A percentile compares a stretch with the other conserved stretches of the same genome.
phyloP scores from a whole-genome alignment of 2,888 invertebrate genomes.

The Parthenolecanium corni region DNA sequence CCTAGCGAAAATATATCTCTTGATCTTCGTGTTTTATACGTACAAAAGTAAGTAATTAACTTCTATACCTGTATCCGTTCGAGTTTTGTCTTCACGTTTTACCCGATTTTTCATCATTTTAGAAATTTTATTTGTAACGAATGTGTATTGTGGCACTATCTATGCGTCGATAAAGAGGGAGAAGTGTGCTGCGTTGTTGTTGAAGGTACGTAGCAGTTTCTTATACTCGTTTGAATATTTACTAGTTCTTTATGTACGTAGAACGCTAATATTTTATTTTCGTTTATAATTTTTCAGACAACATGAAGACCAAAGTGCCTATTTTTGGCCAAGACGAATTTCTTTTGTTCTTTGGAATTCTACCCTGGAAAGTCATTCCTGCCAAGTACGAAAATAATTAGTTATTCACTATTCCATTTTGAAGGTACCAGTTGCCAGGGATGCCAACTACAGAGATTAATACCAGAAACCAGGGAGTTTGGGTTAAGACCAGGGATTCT shows the following conservation, averaged over 20 bases:
- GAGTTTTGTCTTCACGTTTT: background rate
- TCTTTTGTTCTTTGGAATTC: background rate
- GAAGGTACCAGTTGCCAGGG: too few species aligned
- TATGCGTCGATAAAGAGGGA: conserved; percentile 2
- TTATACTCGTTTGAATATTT: too few species aligned
- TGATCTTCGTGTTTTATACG: background rate
- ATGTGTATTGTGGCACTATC: background rate
- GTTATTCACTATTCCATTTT: too few species aligned
- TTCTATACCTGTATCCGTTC: background rate
- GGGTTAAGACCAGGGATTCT: too few species aligned
- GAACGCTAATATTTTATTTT: too few species aligned
- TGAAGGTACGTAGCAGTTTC: background rate
- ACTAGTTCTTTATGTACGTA: too few species aligned
- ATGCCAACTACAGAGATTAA: too few species aligned
- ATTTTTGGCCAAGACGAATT: background rate
- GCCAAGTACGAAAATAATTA: background rate
- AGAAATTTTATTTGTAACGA: background rate
- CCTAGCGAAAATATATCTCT: background rate
- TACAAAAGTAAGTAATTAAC: background rate
- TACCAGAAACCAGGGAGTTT: too few species aligned
- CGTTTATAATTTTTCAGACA: background rate
- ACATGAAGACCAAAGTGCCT: background rate
- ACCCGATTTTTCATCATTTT: background rate
- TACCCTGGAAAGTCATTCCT: conserved; percentile 1
- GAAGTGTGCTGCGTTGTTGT: conserved; percentile 4